These are phyloP conservation scores for Apogon hyalosoma DNA, from an alignment of 2,797 vertebrate species.

Conservation along the genomic window DNA sequence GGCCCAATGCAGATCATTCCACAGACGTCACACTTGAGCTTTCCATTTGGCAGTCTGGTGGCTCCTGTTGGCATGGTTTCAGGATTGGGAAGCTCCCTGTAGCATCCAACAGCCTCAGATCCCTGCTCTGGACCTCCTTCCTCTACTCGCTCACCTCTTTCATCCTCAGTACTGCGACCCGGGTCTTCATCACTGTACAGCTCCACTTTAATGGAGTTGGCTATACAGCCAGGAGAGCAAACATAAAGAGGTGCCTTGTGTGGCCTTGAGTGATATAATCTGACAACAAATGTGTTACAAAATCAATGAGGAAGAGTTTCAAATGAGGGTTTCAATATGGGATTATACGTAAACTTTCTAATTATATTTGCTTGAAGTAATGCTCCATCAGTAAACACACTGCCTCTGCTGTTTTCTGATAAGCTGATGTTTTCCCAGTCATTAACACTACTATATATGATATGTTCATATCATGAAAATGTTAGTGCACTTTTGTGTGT, in stretches of 20 bases:
- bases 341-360: not conserved
- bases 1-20: slow-evolving; percentile 97
- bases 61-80: slow-evolving; percentile 90
- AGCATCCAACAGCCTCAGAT: slow-evolving; percentile 79
- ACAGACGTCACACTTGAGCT: slow-evolving; percentile 95
- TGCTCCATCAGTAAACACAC: not conserved
- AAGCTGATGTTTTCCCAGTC: too few species aligned
- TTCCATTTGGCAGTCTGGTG: slow-evolving; percentile 93
- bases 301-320: not conserved
- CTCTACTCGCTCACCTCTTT: slow-evolving; percentile 86
- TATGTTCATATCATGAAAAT: not conserved
- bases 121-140: slow-evolving; percentile 88
- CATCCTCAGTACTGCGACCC: slow-evolving; percentile 88
- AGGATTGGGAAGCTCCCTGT: slow-evolving; percentile 88
- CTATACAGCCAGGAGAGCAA: slow-evolving; percentile 70
- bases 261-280: not conserved
- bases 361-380: not conserved
- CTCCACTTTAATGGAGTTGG: slow-evolving; percentile 98
- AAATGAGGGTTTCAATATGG: not conserved
- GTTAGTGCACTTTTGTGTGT: not conserved
- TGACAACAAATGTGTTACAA: not conserved
- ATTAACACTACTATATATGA: too few species aligned
- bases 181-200: slow-evolving; percentile 97
- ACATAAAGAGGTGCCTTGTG: slow-evolving; percentile 3
- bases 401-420: too few species aligned